phyloP scores from a whole-genome alignment of 2,113 vertebrate species.

The Sterna hirundo region DNA sequence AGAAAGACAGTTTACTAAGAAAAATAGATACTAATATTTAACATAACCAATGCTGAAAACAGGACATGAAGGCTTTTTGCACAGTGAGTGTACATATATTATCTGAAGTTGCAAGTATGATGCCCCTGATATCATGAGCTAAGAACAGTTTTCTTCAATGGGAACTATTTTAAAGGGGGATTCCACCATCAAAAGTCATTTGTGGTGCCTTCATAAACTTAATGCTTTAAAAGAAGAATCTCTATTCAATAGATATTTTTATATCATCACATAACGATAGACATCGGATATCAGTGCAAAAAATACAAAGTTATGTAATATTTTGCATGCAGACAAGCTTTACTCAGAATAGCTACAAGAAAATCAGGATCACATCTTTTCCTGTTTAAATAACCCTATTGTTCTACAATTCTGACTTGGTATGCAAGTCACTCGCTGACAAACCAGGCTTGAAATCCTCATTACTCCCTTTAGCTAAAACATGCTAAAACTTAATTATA shows the following conservation, averaged over 20 bases:
- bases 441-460: conserved; percentile 32
- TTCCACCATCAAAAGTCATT: neutral
- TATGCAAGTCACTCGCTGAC: neutral
- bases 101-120: neutral
- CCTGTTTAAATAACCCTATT: conserved; percentile 16
- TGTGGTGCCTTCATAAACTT: neutral
- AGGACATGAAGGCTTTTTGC: neutral
- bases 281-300: neutral
- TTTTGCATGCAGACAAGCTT: neutral
- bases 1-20: neutral
- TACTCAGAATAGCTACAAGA: conserved; percentile 2
- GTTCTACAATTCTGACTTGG: conserved; percentile 6
- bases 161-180: neutral
- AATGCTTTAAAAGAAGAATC: neutral
- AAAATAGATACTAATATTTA: neutral
- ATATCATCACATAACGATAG: neutral
- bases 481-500: neutral
- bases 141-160: conserved; percentile 4
- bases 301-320: neutral
- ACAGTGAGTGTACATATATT: neutral
- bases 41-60: neutral
- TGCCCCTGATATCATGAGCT: neutral
- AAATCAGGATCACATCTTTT: conserved; percentile 27
- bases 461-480: conserved; percentile 29
- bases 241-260: neutral